These are phyloP conservation scores for Lepidocyrtinus sp. DNA, from an alignment of 2,888 invertebrate species.

Conservation along the genomic window DNA sequence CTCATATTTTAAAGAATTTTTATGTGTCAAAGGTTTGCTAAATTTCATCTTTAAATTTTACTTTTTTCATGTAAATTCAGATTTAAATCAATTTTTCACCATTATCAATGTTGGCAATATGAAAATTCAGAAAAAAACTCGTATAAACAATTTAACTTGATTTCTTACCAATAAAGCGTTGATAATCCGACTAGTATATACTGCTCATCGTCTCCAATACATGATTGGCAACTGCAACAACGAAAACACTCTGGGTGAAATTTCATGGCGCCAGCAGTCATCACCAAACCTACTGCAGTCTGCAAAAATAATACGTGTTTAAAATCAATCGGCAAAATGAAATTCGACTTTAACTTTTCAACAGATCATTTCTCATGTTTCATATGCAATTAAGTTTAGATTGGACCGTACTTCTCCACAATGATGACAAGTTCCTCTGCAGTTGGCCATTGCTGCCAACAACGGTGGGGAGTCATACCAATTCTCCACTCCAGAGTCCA, in stretches of 20 bases:
- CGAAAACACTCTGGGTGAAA: constrained; percentile 97
- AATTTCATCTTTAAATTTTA: too few species aligned
- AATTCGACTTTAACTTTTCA: neutral
- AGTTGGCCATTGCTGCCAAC: constrained; percentile 76
- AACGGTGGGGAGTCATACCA: constrained; percentile 58
- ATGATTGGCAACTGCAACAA: constrained; percentile 85
- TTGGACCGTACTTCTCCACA: constrained; percentile 80
- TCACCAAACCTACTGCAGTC: constrained; percentile 81
- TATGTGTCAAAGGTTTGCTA: too few species aligned
- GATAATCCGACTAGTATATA: constrained; percentile 93
- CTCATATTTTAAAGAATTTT: too few species aligned
- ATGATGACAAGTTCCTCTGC: constrained; percentile 91
- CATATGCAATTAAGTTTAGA: neutral
- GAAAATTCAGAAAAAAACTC: neutral
- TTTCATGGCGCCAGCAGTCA: constrained; percentile 95
- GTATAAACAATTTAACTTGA: neutral
- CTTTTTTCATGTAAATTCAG: too few species aligned
- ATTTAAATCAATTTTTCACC: neutral
- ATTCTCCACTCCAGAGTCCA: constrained; percentile 53
- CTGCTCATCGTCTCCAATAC: constrained; percentile 93
- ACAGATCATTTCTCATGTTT: neutral
- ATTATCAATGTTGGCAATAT: neutral
- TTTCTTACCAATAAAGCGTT: constrained; percentile 84
- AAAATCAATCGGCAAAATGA: neutral
- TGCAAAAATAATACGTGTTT: constrained; percentile 31